Evolutionary conservation across 2,113 vertebrate genomes (phyloP).

Genomic region (Tamias sibiricus): DNA sequence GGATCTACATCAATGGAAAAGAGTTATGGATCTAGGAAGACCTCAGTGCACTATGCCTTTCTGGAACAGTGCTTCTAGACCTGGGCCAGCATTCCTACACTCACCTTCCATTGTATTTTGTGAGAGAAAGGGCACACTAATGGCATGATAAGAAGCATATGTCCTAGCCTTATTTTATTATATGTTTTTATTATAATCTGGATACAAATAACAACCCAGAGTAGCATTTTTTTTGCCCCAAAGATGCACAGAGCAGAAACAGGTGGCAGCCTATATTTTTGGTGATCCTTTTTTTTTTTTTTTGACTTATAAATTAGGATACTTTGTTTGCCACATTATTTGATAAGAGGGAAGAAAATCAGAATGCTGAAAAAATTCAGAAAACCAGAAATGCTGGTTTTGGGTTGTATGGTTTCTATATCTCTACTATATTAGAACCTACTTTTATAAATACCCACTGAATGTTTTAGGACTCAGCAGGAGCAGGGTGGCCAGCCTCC

Average conservation of each 20-base stretch:
- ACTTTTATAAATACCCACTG: not conserved
- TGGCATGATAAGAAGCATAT: not conserved
- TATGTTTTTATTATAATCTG: not conserved
- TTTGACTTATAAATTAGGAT: not conserved
- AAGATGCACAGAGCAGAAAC: not conserved
- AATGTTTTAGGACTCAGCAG: not conserved
- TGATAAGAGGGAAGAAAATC: not conserved
- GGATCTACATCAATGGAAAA: not conserved
- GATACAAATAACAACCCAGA: not conserved
- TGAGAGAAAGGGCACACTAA: not conserved
- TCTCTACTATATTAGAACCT: not conserved
- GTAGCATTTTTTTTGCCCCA: not conserved
- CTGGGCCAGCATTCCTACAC: not conserved
- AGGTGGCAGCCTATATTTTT: not conserved
- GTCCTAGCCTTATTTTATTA: not conserved
- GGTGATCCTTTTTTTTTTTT: conserved; percentile 20
- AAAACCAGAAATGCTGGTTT: not conserved
- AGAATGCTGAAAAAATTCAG: not conserved
- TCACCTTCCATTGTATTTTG: not conserved
- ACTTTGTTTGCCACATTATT: not conserved
- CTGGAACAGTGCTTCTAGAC: not conserved
- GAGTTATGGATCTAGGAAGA: not conserved
- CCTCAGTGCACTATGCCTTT: not conserved
- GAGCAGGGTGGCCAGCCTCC: not conserved
- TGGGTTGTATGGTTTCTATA: not conserved